phyloP scores from a whole-genome alignment of 2,113 vertebrate species.

The Trichomycterus rosablanca region DNA sequence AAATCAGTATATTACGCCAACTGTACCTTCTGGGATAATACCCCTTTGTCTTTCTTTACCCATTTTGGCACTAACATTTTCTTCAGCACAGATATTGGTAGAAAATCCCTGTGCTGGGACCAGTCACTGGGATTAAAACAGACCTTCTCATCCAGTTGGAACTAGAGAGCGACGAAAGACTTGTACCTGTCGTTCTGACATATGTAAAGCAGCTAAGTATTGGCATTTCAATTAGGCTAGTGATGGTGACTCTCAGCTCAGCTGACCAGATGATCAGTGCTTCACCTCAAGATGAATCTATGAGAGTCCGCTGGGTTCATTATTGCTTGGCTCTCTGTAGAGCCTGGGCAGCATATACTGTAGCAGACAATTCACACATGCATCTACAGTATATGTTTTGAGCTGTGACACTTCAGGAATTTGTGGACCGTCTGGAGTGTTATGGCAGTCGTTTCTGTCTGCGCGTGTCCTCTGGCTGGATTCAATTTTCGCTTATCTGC shows the following conservation, averaged over 20 bases:
- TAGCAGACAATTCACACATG: conserved; percentile 11
- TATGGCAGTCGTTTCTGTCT: not conserved
- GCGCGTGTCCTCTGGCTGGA: not conserved
- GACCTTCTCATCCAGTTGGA: conserved; percentile 25
- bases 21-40: too few relatives aligned
- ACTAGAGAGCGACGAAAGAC: conserved; percentile 10
- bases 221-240: conserved; percentile 47
- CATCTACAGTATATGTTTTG: not conserved
- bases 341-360: not conserved
- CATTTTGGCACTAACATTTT: conserved; percentile 22
- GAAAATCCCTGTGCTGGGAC: conserved; percentile 24
- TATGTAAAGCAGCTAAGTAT: conserved; percentile 43
- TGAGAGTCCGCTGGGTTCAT: not conserved
- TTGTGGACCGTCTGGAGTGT: conserved; percentile 1
- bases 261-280: conserved; percentile 25
- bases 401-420: not conserved
- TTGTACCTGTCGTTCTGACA: conserved; percentile 35
- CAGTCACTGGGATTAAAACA: conserved; percentile 20
- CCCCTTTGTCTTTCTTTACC: conserved; percentile 10
- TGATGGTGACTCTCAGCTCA: conserved; percentile 31
- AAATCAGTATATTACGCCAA: not conserved
- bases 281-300: conserved; percentile 9
- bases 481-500: not conserved
- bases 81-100: conserved; percentile 6
- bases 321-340: conserved; percentile 23